A percentile compares a stretch with the other conserved stretches of the same genome.
Conservation (phyloP, 2,797 vertebrate species). For the Acanthurus tractus region DNA sequence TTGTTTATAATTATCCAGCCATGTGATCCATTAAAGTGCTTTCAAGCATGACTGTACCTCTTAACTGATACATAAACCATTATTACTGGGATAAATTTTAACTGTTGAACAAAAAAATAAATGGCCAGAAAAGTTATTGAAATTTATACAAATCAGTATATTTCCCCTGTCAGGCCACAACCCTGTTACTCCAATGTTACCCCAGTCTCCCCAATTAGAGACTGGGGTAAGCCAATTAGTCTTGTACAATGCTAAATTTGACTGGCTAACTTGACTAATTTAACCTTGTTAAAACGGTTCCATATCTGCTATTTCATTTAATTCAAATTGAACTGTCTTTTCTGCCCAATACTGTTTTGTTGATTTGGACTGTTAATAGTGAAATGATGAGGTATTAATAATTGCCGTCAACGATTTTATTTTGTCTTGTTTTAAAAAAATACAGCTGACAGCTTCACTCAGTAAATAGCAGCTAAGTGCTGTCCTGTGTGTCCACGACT, state of each 20-base stretch:
- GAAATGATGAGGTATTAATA: slow-evolving; percentile 41
- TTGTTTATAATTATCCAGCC: slow-evolving; percentile 25
- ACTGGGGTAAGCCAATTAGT: slow-evolving; percentile 64
- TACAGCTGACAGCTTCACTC: background rate
- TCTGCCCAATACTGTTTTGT: slow-evolving; percentile 41
- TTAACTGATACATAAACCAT: background rate
- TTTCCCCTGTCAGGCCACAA: slow-evolving; percentile 21
- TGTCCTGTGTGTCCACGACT: slow-evolving; percentile 24
- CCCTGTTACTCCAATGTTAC: slow-evolving; percentile 42
- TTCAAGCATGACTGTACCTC: slow-evolving; percentile 13
- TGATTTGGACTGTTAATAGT: slow-evolving; percentile 54
- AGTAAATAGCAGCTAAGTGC: slow-evolving; percentile 17
- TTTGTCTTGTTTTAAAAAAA: slow-evolving; percentile 15
- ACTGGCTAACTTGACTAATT: slow-evolving; percentile 66
- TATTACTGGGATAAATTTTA: background rate
- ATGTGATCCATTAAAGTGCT: slow-evolving; percentile 27
- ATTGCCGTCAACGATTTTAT: slow-evolving; percentile 21
- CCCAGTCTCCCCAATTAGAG: slow-evolving; percentile 34
- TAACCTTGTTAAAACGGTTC: slow-evolving; percentile 61
- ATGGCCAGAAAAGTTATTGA: slow-evolving; percentile 1
- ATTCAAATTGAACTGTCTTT: slow-evolving; percentile 54
- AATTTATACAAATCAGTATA: slow-evolving; percentile 5
- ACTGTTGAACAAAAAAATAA: slow-evolving; percentile 13
- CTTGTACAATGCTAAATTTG: slow-evolving; percentile 51
- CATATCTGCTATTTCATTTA: slow-evolving; percentile 44